These are phyloP conservation scores for Stomatorhinus walkeri DNA, from an alignment of 2,797 vertebrate species.

Conservation along the genomic window DNA sequence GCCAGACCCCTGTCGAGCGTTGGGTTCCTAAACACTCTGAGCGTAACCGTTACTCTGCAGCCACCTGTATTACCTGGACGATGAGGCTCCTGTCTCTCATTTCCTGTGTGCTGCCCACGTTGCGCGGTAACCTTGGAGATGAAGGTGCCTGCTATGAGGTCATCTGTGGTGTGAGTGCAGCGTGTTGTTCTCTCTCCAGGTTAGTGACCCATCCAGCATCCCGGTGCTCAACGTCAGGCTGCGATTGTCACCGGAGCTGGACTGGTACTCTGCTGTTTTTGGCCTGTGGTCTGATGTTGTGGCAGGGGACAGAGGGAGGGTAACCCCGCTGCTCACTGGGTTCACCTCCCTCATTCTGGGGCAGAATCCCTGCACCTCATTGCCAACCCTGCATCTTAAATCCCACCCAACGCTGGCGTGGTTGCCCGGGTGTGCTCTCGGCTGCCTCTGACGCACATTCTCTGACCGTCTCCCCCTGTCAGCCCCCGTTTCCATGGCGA, in stretches of 20 bases:
- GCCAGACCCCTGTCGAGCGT: not conserved
- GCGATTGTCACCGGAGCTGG: not conserved
- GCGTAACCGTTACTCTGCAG: not conserved
- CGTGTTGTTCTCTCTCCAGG: not conserved
- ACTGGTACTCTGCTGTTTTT: not conserved
- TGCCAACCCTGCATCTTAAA: not conserved
- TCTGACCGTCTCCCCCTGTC: not conserved
- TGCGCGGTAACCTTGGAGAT: not conserved
- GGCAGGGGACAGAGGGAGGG: not conserved
- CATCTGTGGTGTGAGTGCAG: not conserved
- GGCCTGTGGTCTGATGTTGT: not conserved
- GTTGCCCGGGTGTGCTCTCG: not conserved
- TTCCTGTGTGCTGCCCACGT: not conserved
- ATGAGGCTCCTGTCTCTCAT: not conserved
- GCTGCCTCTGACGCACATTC: conserved; percentile 6
- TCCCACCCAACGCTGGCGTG: not conserved
- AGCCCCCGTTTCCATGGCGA: conserved; percentile 19
- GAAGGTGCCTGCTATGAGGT: not conserved
- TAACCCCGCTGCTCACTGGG: not conserved
- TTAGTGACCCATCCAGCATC: not conserved
- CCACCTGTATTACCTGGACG: not conserved
- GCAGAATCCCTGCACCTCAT: not conserved
- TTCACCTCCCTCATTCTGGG: not conserved
- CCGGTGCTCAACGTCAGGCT: not conserved
- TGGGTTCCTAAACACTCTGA: not conserved